Percentiles rank a stretch among this genome's conserved stretches.
phyloP scores from a whole-genome alignment of 1,140 invertebrate species.

The Eriosoma lanigerum region DNA sequence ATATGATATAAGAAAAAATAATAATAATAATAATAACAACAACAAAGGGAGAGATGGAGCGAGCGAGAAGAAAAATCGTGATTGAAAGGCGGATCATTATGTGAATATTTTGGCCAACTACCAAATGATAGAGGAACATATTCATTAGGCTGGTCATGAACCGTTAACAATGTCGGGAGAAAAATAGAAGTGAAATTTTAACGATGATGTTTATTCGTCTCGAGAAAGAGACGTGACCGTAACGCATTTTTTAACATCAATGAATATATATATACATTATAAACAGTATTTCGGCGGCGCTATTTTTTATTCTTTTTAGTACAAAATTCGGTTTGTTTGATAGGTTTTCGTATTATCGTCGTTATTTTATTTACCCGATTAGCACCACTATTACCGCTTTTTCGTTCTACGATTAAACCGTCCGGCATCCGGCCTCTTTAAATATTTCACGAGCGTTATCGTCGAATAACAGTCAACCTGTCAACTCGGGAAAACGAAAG shows the following conservation, averaged over 20 bases:
- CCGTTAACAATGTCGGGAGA: conserved; percentile 25
- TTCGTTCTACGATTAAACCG: background rate
- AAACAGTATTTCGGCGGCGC: background rate
- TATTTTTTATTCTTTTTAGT: background rate
- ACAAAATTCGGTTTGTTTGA: background rate
- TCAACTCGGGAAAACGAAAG: background rate
- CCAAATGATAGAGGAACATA: conserved; percentile 27
- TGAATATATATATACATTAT: background rate
- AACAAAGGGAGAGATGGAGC: background rate
- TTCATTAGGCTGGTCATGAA: conserved; percentile 45
- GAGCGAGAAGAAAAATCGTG: conserved; percentile 53
- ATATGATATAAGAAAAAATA: background rate
- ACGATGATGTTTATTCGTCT: conserved; percentile 21
- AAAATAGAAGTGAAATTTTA: conserved; percentile 41
- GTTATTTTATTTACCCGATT: background rate
- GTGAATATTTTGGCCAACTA: conserved; percentile 2
- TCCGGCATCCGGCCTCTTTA: background rate
- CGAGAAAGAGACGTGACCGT: background rate
- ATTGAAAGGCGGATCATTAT: conserved; percentile 33
- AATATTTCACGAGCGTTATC: background rate
- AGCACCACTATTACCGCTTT: background rate
- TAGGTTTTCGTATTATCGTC: no score
- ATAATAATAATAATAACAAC: no score
- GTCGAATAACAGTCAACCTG: background rate
- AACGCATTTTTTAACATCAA: background rate